Evolutionary conservation across 2,113 vertebrate genomes (phyloP).

Genomic region (Dasyurus viverrinus): DNA sequence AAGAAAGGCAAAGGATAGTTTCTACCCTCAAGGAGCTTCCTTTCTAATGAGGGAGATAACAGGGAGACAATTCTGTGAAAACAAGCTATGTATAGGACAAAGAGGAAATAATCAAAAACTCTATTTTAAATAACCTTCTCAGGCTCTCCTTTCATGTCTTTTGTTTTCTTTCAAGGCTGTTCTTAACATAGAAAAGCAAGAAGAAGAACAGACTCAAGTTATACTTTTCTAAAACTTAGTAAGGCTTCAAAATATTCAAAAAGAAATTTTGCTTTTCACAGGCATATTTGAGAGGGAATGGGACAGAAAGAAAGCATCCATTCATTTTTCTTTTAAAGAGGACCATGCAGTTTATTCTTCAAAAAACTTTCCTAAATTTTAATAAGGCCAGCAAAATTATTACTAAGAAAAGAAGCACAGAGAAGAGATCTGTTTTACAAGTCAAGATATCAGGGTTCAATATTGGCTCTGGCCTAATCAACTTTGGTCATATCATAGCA

Average conservation of each 20-base stretch:
- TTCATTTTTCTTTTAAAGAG: not conserved
- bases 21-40: not conserved
- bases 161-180: not conserved
- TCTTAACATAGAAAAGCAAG: not conserved
- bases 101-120: not conserved
- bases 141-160: not conserved
- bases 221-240: not conserved
- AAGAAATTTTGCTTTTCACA: not conserved
- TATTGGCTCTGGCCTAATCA: not conserved
- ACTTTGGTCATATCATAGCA: not conserved
- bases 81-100: not conserved
- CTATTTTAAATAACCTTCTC: not conserved
- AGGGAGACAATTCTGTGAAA: rapidly evolving
- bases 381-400: not conserved
- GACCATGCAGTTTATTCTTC: not conserved
- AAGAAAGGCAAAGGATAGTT: not conserved
- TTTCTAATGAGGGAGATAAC: not conserved
- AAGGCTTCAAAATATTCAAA: not conserved
- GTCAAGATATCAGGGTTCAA: not conserved
- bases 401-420: not conserved
- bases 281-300: not conserved
- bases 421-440: not conserved
- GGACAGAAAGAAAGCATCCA: not conserved
- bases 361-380: not conserved
- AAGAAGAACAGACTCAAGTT: not conserved